phyloP scores from a whole-genome alignment of 2,797 vertebrate genomes.

The Acipenser ruthenus region DNA sequence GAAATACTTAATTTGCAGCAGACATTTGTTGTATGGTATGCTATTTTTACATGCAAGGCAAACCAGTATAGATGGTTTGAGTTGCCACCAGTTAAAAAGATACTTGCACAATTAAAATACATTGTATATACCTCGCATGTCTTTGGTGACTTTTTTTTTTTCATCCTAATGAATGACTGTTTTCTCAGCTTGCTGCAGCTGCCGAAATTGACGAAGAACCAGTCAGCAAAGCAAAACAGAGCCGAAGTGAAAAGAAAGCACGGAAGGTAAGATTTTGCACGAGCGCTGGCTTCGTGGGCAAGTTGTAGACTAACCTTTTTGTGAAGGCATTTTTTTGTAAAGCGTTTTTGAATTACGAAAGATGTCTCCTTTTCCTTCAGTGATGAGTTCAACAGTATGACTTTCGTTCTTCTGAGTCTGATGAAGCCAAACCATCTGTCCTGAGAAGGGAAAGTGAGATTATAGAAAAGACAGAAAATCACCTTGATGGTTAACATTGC shows the following conservation, averaged over 20 bases:
- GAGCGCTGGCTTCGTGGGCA: background rate
- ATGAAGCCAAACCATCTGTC: slow-evolving; percentile 70
- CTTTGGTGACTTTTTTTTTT: too few species aligned
- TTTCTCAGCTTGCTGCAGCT: slow-evolving; percentile 80
- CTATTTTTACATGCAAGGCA: too few species aligned
- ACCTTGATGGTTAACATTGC: background rate
- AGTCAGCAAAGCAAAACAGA: slow-evolving; percentile 99
- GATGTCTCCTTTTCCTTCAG: slow-evolving; percentile 37
- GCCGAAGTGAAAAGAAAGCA: slow-evolving; percentile 96
- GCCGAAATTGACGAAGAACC: slow-evolving; percentile 96
- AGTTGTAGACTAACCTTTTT: background rate
- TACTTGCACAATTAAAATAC: too few species aligned
- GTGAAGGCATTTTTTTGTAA: background rate
- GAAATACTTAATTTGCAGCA: too few species aligned
- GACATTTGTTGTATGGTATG: too few species aligned
- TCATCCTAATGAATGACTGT: background rate
- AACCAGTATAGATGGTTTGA: too few species aligned
- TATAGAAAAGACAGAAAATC: background rate
- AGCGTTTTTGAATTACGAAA: background rate
- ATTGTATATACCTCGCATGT: too few species aligned
- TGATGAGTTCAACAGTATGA: slow-evolving; percentile 72
- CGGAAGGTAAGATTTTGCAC: slow-evolving; percentile 69
- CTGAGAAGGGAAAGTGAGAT: slow-evolving; percentile 60
- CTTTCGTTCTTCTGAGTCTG: slow-evolving; percentile 94
- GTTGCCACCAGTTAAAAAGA: too few species aligned